phyloP scores from a whole-genome alignment of 2,888 invertebrate species.

The Pheosia gnoma region DNA sequence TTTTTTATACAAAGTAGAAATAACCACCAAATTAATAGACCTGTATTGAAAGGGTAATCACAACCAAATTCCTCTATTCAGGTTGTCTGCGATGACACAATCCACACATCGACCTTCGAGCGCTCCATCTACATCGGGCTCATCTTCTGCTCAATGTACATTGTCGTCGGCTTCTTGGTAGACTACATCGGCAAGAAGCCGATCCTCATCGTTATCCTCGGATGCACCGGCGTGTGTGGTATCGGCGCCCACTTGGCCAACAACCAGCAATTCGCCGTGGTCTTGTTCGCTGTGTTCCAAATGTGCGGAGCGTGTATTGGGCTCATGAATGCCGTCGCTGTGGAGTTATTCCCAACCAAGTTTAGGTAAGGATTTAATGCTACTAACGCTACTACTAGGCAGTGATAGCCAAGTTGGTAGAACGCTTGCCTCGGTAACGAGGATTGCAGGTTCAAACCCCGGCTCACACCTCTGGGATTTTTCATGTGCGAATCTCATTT shows the following conservation, averaged over 20 bases:
- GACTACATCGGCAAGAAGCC: constrained; percentile 81
- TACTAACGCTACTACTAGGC: not conserved
- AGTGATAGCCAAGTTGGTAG: not conserved
- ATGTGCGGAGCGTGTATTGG: constrained; percentile 84
- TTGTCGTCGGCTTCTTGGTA: constrained; percentile 85
- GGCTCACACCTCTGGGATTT: too few species aligned
- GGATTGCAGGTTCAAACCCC: too few species aligned
- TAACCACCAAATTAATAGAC: too few species aligned
- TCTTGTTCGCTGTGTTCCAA: constrained; percentile 82
- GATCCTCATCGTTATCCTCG: constrained; percentile 76
- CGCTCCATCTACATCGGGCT: constrained; percentile 87
- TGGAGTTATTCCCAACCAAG: constrained; percentile 85
- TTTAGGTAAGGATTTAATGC: constrained; percentile 53
- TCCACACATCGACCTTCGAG: constrained; percentile 86
- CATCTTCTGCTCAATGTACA: constrained; percentile 86
- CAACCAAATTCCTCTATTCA: constrained; percentile 14
- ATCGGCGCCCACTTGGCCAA: constrained; percentile 84
- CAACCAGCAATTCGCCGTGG: constrained; percentile 83
- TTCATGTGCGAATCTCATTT: too few species aligned
- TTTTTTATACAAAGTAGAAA: too few species aligned
- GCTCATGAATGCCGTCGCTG: constrained; percentile 82
- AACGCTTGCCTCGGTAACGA: too few species aligned
- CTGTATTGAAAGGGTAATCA: too few species aligned
- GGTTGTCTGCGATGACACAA: constrained; percentile 76
- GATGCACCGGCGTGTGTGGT: constrained; percentile 82